A percentile compares a stretch with the other conserved stretches of the same genome.
Conservation (phyloP, 2,888 invertebrate species). For the Atrina japonica region DNA sequence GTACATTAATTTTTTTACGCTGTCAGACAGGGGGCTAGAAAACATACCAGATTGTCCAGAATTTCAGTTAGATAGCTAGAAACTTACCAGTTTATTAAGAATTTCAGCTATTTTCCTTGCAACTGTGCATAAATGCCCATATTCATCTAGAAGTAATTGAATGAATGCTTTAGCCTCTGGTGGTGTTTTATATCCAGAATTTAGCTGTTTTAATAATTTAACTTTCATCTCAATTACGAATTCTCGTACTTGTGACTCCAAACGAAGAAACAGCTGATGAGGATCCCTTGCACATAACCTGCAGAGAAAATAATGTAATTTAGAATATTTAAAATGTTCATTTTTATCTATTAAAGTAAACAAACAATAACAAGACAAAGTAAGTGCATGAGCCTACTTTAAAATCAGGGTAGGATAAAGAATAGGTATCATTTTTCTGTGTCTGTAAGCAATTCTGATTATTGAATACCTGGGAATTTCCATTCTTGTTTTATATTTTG, state of each 20-base stretch:
- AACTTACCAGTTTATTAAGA: slow-evolving; percentile 83
- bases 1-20: no score
- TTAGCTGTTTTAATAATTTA: slow-evolving; percentile 83
- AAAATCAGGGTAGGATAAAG: no score
- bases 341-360: not conserved
- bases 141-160: slow-evolving; percentile 84
- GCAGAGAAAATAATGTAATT: slow-evolving; percentile 34
- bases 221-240: slow-evolving; percentile 86
- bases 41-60: no score
- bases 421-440: no score
- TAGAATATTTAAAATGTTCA: not conserved
- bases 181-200: slow-evolving; percentile 82
- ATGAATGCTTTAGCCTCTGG: slow-evolving; percentile 83
- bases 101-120: slow-evolving; percentile 84
- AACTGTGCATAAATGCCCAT: slow-evolving; percentile 85
- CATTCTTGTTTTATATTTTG: no score
- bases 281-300: slow-evolving; percentile 83
- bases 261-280: slow-evolving; percentile 85
- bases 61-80: no score
- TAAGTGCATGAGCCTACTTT: no score
- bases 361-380: no score
- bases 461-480: no score
- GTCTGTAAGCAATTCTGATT: no score
- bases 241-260: slow-evolving; percentile 85
- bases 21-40: no score